Conservation (phyloP, 1,140 invertebrate genomes). For the Drosophila pallidifrons region DNA sequence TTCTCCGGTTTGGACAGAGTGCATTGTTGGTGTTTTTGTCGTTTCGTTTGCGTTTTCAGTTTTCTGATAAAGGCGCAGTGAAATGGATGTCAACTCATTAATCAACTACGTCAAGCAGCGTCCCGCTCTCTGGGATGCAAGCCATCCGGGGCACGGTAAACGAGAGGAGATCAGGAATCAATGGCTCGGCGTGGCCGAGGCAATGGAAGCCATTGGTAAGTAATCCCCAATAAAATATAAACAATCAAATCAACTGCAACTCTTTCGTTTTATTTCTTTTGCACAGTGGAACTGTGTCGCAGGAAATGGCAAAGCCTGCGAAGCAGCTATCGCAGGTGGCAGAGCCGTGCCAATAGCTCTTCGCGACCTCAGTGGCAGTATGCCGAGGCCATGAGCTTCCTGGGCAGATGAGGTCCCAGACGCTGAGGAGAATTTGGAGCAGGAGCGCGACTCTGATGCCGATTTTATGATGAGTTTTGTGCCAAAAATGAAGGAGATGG, state of each 20-base stretch:
- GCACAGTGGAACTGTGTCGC: too few relatives aligned
- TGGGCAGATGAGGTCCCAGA: too few relatives aligned
- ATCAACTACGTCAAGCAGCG: constrained; percentile 67
- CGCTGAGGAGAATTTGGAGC: too few relatives aligned
- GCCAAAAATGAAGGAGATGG: too few relatives aligned
- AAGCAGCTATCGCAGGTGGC: too few relatives aligned
- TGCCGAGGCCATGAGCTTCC: too few relatives aligned
- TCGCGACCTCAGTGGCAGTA: too few relatives aligned
- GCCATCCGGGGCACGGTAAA: constrained; percentile 64
- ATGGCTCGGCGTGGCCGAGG: constrained; percentile 61
- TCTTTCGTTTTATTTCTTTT: too few relatives aligned
- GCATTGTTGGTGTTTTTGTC: constrained; percentile 48
- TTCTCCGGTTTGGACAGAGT: constrained; percentile 22
- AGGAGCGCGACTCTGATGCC: too few relatives aligned
- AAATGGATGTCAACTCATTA: constrained; percentile 76
- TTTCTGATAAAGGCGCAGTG: constrained; percentile 67
- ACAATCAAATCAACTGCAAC: too few relatives aligned
- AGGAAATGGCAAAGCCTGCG: too few relatives aligned
- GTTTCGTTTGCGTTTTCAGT: constrained; percentile 44
- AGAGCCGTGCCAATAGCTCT: background rate
- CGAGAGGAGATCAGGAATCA: constrained; percentile 56
- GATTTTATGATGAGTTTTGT: too few relatives aligned
- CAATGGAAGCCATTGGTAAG: constrained; percentile 61
- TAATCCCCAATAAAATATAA: constrained; percentile 13
- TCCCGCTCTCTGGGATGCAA: constrained; percentile 71